Percentiles rank a stretch among this genome's conserved stretches.
Evolutionary conservation across 2,888 invertebrate species (phyloP).

Genomic region (Scrobipalpa atriplicella): DNA sequence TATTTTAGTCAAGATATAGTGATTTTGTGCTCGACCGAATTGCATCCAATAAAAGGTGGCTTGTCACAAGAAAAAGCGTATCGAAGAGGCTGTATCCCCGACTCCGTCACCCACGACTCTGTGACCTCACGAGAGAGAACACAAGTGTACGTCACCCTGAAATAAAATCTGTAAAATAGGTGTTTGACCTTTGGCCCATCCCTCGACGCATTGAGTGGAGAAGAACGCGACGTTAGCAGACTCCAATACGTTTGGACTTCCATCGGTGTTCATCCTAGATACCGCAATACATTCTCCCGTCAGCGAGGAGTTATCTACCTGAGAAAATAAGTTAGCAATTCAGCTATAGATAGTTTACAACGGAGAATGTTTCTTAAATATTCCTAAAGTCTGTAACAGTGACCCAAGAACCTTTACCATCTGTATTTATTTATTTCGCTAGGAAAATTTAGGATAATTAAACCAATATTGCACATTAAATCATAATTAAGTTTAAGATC

Average conservation of each 20-base stretch:
- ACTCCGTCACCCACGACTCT: too few relatives aligned
- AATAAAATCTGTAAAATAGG: not conserved
- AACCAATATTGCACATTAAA: too few relatives aligned
- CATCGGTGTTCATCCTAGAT: slow-evolving; percentile 91
- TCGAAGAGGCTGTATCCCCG: too few relatives aligned
- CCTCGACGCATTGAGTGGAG: slow-evolving; percentile 97
- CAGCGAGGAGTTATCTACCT: slow-evolving; percentile 96
- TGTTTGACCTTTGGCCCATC: slow-evolving; percentile 87
- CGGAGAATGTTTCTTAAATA: not conserved
- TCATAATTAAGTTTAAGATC: too few relatives aligned
- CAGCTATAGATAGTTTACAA: not conserved
- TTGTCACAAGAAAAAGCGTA: too few relatives aligned
- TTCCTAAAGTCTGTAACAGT: not conserved
- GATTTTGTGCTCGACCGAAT: too few relatives aligned
- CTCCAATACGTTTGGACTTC: slow-evolving; percentile 95
- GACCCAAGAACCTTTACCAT: too few relatives aligned
- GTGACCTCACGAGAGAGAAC: too few relatives aligned
- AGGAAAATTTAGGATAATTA: not conserved
- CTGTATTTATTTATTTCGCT: too few relatives aligned
- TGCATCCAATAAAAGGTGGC: too few relatives aligned
- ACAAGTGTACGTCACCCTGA: not conserved
- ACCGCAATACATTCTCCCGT: slow-evolving; percentile 97
- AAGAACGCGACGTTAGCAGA: slow-evolving; percentile 97
- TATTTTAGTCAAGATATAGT: too few relatives aligned
- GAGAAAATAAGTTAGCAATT: not conserved